phyloP scores from a whole-genome alignment of 2,113 vertebrate genomes.

The Anarhynchus alexandrinus region DNA sequence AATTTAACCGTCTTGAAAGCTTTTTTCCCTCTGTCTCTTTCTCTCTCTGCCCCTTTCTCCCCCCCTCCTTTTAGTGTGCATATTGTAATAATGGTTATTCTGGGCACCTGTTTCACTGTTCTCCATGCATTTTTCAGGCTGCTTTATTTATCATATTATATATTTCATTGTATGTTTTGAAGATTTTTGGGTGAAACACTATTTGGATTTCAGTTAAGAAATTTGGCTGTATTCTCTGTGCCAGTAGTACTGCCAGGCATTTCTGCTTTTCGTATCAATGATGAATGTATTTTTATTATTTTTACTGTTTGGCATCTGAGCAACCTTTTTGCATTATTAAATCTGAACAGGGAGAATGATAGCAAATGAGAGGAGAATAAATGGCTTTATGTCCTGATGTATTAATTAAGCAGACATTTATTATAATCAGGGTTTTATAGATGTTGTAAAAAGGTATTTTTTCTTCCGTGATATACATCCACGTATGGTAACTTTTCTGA shows the following conservation, averaged over 20 bases:
- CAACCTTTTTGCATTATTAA: slow-evolving; percentile 80
- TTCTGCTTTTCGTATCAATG: slow-evolving; percentile 64
- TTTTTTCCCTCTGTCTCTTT: slow-evolving; percentile 3
- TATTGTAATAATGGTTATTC: slow-evolving; percentile 66
- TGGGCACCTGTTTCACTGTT: slow-evolving; percentile 35
- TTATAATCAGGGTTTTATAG: slow-evolving; percentile 78
- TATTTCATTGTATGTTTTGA: slow-evolving; percentile 3
- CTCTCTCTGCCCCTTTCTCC: not conserved
- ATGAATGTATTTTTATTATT: slow-evolving; percentile 77
- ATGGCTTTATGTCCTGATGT: slow-evolving; percentile 76
- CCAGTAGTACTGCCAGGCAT: slow-evolving; percentile 40
- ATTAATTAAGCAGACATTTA: slow-evolving; percentile 83
- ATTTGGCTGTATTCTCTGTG: slow-evolving; percentile 33
- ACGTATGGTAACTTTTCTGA: slow-evolving; percentile 32
- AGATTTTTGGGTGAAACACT: slow-evolving; percentile 8
- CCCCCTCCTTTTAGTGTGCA: not conserved
- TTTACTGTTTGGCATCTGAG: slow-evolving; percentile 72
- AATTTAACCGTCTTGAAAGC: slow-evolving; percentile 80
- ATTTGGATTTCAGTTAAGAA: slow-evolving; percentile 22
- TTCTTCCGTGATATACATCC: slow-evolving; percentile 26
- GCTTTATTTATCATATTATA: not conserved
- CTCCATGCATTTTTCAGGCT: slow-evolving; percentile 21
- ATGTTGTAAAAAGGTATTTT: slow-evolving; percentile 73
- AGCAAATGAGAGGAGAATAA: slow-evolving; percentile 77
- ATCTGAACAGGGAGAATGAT: slow-evolving; percentile 71